Evolutionary conservation across 2,113 vertebrate species (phyloP).

Genomic region (Xyliphius kryptos): DNA sequence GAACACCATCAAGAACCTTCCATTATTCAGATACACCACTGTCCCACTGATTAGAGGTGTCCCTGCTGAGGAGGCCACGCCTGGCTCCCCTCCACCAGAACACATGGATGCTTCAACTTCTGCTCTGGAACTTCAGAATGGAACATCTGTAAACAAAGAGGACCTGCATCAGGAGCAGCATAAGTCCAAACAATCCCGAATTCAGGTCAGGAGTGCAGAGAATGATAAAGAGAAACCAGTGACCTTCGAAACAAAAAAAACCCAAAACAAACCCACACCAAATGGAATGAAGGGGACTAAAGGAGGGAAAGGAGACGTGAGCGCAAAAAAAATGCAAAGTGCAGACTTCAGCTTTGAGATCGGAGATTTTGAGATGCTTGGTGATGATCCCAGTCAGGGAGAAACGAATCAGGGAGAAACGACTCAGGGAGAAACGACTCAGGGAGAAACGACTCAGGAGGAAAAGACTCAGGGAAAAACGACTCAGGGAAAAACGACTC

Average conservation of each 20-base stretch:
- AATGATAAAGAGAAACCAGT: not conserved
- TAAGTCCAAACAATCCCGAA: not conserved
- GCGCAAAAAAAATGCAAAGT: not conserved
- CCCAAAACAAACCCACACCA: not conserved
- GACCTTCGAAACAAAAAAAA: not conserved
- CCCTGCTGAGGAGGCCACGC: too few species aligned
- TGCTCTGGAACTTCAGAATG: not conserved
- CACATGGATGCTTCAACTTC: not conserved
- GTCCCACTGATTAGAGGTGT: too few species aligned
- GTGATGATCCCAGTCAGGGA: not conserved
- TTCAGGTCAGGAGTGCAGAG: constrained; percentile 11
- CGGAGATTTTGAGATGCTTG: constrained; percentile 13
- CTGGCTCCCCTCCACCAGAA: too few species aligned
- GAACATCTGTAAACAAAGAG: not conserved
- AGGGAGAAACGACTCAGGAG: too few species aligned
- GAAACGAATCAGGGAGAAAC: constrained; percentile 6
- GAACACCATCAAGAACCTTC: not conserved
- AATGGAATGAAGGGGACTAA: not conserved
- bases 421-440: not conserved
- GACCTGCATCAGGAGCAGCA: not conserved
- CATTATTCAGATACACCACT: too few species aligned
- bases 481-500: not conserved
- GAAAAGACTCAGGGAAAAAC: too few species aligned
- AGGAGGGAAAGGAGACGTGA: not conserved
- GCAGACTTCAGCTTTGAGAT: constrained; percentile 24